Conservation (phyloP, 2,888 invertebrate species). For the Oegoconia quadripuncta region DNA sequence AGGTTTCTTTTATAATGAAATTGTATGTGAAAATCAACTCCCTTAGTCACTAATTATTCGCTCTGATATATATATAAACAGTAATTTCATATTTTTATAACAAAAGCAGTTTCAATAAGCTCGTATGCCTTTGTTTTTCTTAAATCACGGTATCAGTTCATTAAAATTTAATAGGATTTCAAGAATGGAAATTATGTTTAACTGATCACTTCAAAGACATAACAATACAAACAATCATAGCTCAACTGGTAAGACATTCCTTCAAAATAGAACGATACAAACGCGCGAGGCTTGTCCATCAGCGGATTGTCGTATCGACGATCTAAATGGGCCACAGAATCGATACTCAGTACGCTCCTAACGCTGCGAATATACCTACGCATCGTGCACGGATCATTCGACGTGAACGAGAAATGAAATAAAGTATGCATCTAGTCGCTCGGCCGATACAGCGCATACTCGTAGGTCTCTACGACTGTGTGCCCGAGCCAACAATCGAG, state of each 20-base stretch:
- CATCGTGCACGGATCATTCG: conserved; percentile 59
- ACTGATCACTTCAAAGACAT: not conserved
- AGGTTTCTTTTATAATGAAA: no score
- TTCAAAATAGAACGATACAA: conserved; percentile 47
- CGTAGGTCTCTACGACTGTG: conserved; percentile 27
- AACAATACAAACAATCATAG: conserved; percentile 31
- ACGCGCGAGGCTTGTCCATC: conserved; percentile 59
- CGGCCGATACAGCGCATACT: conserved; percentile 24
- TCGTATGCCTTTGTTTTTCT: no score
- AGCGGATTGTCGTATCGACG: conserved; percentile 56
- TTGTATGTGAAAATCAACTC: no score
- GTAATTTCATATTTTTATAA: no score
- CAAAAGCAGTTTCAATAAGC: no score
- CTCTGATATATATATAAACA: no score
- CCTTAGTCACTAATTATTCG: no score
- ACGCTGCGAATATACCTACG: conserved; percentile 49
- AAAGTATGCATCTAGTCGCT: conserved; percentile 61
- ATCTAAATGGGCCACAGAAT: conserved; percentile 71
- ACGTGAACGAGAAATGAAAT: conserved; percentile 58
- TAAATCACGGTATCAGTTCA: no score
- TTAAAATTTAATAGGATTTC: no score
- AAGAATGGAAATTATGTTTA: not conserved
- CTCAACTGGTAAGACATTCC: conserved; percentile 46
- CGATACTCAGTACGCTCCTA: conserved; percentile 56
- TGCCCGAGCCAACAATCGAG: conserved; percentile 66